A percentile compares a stretch with the other conserved stretches of the same genome.
These are phyloP conservation scores for Leptopilina boulardi DNA, from an alignment of 1,140 invertebrate genomes.

Conservation along the genomic window DNA sequence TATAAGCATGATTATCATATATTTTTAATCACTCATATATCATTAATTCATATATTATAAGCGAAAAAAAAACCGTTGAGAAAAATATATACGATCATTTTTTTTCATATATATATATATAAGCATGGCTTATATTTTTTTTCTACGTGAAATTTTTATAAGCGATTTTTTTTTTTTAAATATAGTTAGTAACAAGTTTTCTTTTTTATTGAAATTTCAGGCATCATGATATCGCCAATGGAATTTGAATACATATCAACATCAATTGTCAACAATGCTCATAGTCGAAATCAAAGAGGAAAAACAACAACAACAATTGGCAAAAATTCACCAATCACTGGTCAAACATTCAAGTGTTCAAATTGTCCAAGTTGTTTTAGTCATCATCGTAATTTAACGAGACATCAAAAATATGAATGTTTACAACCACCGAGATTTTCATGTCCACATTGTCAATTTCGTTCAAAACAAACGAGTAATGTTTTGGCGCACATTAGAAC, in stretches of 20 bases:
- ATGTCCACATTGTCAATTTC: constrained; percentile 77
- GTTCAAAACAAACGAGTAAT: constrained; percentile 59
- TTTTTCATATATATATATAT: neutral
- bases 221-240: neutral
- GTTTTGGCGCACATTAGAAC: constrained; percentile 18
- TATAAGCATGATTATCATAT: neutral
- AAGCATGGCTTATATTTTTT: neutral
- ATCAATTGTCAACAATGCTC: neutral
- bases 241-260: neutral
- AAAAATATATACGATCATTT: neutral
- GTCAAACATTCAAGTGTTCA: neutral
- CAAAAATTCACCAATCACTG: neutral
- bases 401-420: constrained; percentile 83
- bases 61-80: too few species aligned
- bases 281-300: neutral
- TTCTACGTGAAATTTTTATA: neutral
- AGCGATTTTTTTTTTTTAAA: neutral
- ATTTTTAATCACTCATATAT: neutral
- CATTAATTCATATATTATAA: too few species aligned
- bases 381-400: constrained; percentile 70
- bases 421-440: constrained; percentile 81
- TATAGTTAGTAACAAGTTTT: neutral
- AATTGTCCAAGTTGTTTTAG: constrained; percentile 11
- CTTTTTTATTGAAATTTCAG: constrained; percentile 27
- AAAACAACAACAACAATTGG: neutral